phyloP scores from a whole-genome alignment of 2,113 vertebrate genomes.

The Aptenodytes patagonicus region DNA sequence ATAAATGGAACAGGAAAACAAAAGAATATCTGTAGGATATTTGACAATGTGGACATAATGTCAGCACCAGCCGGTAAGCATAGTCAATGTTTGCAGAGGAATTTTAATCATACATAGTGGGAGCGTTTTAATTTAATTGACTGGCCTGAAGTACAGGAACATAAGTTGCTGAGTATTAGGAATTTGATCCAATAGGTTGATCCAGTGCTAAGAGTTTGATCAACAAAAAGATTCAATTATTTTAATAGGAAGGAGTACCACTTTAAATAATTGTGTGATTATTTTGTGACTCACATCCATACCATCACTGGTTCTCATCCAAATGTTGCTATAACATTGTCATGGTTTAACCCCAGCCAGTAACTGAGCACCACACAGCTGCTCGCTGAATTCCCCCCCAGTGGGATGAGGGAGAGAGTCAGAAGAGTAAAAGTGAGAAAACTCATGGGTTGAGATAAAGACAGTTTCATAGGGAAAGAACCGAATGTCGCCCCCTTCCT shows the following conservation, averaged over 20 bases:
- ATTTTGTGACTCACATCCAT: not conserved
- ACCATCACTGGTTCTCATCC: not conserved
- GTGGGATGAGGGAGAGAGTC: no score
- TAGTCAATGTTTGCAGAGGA: not conserved
- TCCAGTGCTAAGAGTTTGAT: not conserved
- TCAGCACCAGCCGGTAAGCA: not conserved
- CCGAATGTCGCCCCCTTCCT: no score
- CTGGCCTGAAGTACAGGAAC: not conserved
- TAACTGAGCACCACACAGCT: no score
- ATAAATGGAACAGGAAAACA: not conserved
- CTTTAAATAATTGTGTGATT: constrained; percentile 2
- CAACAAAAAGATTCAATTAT: not conserved
- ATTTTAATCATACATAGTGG: not conserved
- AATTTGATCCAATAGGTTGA: not conserved
- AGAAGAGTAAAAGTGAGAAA: no score
- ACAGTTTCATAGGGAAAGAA: no score
- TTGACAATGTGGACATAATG: not conserved
- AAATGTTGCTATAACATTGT: not conserved
- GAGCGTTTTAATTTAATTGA: not conserved
- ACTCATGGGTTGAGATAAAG: no score
- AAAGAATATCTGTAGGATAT: not conserved
- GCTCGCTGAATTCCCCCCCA: no score
- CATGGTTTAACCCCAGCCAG: no score
- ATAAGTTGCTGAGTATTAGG: not conserved
- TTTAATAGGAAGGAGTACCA: not conserved